Evolutionary conservation across 1,140 invertebrate species (phyloP).

Genomic region (Coenobita brevimanus): DNA sequence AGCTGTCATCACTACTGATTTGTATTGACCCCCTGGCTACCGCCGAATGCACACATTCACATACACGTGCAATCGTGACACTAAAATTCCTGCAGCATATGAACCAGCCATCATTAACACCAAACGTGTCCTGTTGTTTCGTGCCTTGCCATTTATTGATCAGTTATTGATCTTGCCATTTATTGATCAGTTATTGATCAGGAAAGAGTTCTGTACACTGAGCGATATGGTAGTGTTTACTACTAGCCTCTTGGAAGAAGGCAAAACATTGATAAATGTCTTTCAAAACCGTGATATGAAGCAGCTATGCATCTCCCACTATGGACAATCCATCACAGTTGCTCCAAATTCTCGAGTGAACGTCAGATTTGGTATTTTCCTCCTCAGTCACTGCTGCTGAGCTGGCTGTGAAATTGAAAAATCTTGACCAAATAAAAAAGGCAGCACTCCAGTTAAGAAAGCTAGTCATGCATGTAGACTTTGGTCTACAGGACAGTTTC

Average conservation of each 20-base stretch:
- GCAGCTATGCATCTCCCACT: background rate
- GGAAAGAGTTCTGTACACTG: background rate
- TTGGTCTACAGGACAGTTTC: too few relatives aligned
- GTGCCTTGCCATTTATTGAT: too few relatives aligned
- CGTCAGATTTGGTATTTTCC: background rate
- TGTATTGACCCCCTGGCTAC: background rate
- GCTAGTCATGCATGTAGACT: background rate
- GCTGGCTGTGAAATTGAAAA: too few relatives aligned
- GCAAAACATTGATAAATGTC: background rate
- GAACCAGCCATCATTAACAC: background rate
- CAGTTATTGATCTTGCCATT: background rate
- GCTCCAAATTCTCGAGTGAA: background rate
- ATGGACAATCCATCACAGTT: background rate
- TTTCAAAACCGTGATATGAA: constrained; percentile 9
- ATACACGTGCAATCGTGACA: constrained; percentile 9
- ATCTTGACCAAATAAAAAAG: background rate
- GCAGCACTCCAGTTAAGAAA: background rate
- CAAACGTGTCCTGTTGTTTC: constrained; percentile 6
- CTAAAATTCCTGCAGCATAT: background rate
- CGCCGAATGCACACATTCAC: background rate
- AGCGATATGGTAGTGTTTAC: background rate
- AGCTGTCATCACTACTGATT: background rate
- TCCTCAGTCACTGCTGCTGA: too few relatives aligned
- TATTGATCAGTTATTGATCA: too few relatives aligned
- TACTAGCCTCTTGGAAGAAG: background rate